phyloP scores from a whole-genome alignment of 1,140 invertebrate genomes.

The Berghia stephanieae region DNA sequence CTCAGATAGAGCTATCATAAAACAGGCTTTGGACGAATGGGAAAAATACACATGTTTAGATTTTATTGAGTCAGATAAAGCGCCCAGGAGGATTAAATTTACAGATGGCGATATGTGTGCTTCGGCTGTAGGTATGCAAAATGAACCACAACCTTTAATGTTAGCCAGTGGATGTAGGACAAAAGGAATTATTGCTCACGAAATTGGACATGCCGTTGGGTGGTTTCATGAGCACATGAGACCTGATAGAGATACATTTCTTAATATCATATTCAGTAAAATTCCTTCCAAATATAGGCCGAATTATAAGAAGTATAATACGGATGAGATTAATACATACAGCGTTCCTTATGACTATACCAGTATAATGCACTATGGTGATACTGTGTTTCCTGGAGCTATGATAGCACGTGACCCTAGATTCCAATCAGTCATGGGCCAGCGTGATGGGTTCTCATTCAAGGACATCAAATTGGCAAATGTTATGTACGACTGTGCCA shows the following conservation, averaged over 20 bases:
- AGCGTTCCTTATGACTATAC: slow-evolving; percentile 70
- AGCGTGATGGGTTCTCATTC: slow-evolving; percentile 44
- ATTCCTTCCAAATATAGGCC: slow-evolving; percentile 68
- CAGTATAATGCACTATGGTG: slow-evolving; percentile 64
- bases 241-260: slow-evolving; percentile 74
- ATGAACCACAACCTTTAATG: neutral
- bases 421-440: slow-evolving; percentile 44
- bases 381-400: slow-evolving; percentile 22
- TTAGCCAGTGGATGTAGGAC: neutral
- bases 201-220: slow-evolving; percentile 69
- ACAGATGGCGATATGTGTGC: neutral
- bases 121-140: neutral
- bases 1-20: neutral
- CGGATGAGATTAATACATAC: slow-evolving; percentile 63
- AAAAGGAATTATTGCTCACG: slow-evolving; percentile 60
- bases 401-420: slow-evolving; percentile 40
- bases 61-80: neutral
- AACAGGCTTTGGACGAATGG: neutral
- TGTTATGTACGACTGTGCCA: slow-evolving; percentile 46
- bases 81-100: neutral
- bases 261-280: slow-evolving; percentile 74
- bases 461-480: slow-evolving; percentile 50
- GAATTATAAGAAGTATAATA: slow-evolving; percentile 68
- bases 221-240: slow-evolving; percentile 75
- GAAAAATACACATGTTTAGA: neutral